Base-by-base conservation (phyloP, 2,888 invertebrate species). In the Idaea dimidiata region DNA sequence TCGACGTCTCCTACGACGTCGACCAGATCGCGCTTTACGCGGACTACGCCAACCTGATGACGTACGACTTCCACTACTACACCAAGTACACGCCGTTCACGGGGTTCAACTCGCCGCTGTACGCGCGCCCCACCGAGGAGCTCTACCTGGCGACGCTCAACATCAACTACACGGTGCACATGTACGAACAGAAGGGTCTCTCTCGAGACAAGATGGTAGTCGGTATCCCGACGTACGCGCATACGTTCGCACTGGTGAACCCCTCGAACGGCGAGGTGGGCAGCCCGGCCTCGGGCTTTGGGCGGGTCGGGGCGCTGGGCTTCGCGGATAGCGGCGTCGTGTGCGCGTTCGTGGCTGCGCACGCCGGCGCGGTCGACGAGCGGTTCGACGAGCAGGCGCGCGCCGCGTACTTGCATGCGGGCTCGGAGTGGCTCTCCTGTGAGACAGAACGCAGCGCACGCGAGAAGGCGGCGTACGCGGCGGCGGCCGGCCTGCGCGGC, bases 1-100 rank as follows among this genome's bases (percentile, higher is more conserved):
- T 96, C 0, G 94, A 95, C 75, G 93, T 94, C 62, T 94, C 97
- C 0, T 98, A 98, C 83, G 95, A 97, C 81, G 94, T 98, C 14
- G 91, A 94, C 17, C 94, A 96, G 81, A 93, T 98, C 65, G 96
- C 97, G 72, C 89, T 95, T 93, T 97, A 96, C 80, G 95, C 96
- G 0, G 98, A 98, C 84, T 97, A 94, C 88, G 94, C 97, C 0
- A 97, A 97, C 83, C 79, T 98, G n/a, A 98, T 98, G 98, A 94
- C 96, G 0, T 98, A 98, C 80, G 98, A 98, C 83, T 98, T 95
- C 78, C 97, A 98, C 83, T 96, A 94, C 77, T 98, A 94, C 78
- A 94, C 95, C 5, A 93, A 93, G 81, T 94, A 94, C 66, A 95
- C 96, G 1, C 98, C 98, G 0, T 95, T 97, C 72, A 98, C 98